Evolutionary conservation across 2,888 invertebrate species (phyloP), one percentile per base, ranked within the genome.

Genomic region (Drosophila pseudotalamancana): DNA sequence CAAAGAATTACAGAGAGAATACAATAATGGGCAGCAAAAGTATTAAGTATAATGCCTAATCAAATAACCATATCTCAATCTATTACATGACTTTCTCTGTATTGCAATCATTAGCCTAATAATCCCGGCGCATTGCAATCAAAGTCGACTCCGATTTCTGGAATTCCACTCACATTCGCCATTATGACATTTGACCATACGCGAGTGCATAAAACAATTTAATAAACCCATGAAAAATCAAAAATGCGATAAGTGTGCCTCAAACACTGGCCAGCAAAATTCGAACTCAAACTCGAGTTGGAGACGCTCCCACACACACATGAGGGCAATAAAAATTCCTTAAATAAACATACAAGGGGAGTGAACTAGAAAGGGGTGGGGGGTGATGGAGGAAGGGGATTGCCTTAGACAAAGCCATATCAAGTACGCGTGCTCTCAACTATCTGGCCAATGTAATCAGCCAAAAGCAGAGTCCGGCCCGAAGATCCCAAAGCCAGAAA

Each of bases 151-250:
- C 46, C 56, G 73, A 79, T 86, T 86, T 83, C 60, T 46, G 45
- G 65, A 56, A 83, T 72, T 86, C 72, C 18, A 55, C 57, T 43
- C 34, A 48, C 63, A 71, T 39, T 34, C 55, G 50, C 62, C 48
- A 60, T 56, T 60, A 64, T 78, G 75, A 71, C 76, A 65, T 75
- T 79, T 75, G 72, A 56, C 77, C 72, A 70, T 65, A 66, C 63
- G 65, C 49, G 81, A 82, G 72, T 60, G 53, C 81, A 72, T 62
- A 64, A 62, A 84, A 82, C 74, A 74, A 77, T 80, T 77, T 84
- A 80, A 87, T 87, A 87, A 80, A 84, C 84, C 85, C 81, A 87
- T 82, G 87, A 77, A 82, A 84, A 87, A 83, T 87, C 84, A 57
- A 72, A 78, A 81, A 83, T 83, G 80, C 87, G 87, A 83, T 87